A percentile compares a stretch with the other conserved stretches of the same genome.
Conservation (phyloP, 1,140 invertebrate genomes). For the Drosophila mayri region DNA sequence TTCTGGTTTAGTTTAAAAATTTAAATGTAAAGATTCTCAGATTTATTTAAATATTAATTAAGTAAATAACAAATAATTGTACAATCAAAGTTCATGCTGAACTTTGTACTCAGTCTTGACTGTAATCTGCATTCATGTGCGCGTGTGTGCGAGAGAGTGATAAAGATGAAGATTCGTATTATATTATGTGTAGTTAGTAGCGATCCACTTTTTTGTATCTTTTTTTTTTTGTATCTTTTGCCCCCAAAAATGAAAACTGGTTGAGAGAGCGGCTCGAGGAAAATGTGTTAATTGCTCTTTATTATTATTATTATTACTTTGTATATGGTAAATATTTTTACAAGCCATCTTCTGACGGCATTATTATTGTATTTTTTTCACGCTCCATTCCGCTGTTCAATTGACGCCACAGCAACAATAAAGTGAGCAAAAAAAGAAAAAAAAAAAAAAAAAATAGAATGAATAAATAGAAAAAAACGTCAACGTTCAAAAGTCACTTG, state of each 20-base stretch:
- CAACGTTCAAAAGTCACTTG: constrained; percentile 78
- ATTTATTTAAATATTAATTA: not conserved
- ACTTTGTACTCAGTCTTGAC: not conserved
- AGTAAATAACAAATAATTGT: not conserved
- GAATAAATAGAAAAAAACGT: constrained; percentile 32
- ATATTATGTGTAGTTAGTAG: constrained; percentile 68
- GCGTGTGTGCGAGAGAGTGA: constrained; percentile 29
- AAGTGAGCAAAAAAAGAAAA: constrained; percentile 5
- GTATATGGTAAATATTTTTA: constrained; percentile 46
- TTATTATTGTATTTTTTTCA: constrained; percentile 24
- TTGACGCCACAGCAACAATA: constrained; percentile 18
- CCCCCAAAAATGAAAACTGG: constrained; percentile 60
- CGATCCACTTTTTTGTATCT: constrained; percentile 30
- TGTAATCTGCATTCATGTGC: constrained; percentile 23
- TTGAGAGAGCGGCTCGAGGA: constrained; percentile 36
- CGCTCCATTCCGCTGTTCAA: constrained; percentile 34
- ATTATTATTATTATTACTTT: constrained; percentile 47
- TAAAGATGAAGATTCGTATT: constrained; percentile 62
- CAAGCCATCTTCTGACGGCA: constrained; percentile 42
- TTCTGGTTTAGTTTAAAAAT: not conserved
- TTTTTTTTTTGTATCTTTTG: not conserved
- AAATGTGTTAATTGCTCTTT: constrained; percentile 75
- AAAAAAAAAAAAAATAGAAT: constrained; percentile 9
- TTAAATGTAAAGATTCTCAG: not conserved
- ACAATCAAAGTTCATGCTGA: not conserved